A percentile compares a stretch with the other conserved stretches of the same genome.
Evolutionary conservation across 2,888 invertebrate genomes (phyloP).

Genomic region (Thymelicus acteon): DNA sequence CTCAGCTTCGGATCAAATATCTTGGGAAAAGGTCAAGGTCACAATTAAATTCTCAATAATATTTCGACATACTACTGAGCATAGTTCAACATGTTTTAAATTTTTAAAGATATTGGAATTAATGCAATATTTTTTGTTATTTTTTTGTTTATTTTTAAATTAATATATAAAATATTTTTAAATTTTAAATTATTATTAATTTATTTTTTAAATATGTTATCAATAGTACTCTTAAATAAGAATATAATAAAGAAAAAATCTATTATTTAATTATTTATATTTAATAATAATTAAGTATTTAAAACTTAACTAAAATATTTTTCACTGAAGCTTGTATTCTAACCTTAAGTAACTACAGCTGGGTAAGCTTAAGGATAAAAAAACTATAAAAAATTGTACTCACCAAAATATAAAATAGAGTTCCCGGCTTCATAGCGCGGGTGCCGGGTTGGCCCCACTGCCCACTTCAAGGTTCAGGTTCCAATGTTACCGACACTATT

Average conservation of each 20-base stretch:
- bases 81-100: not conserved
- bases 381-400: conserved; percentile 48
- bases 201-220: not conserved
- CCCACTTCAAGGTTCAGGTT: conserved; percentile 48
- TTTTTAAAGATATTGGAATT: too few species aligned
- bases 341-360: too few species aligned
- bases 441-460: conserved; percentile 62
- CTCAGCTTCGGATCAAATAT: conserved; percentile 28
- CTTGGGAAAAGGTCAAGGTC: conserved; percentile 42
- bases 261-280: too few species aligned
- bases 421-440: conserved; percentile 81
- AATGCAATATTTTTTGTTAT: too few species aligned
- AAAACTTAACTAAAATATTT: too few species aligned
- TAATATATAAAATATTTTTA: too few species aligned
- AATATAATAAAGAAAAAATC: not conserved
- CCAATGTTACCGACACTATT: conserved; percentile 58
- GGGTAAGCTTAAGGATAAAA: not conserved
- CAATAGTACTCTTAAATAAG: not conserved
- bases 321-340: too few species aligned
- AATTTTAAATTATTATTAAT: too few species aligned
- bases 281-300: too few species aligned
- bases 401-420: conserved; percentile 71
- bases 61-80: not conserved
- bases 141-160: too few species aligned
- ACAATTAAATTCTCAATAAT: conserved; percentile 1